phyloP scores from a whole-genome alignment of 1,140 invertebrate genomes.

The Nautilus pompilius region DNA sequence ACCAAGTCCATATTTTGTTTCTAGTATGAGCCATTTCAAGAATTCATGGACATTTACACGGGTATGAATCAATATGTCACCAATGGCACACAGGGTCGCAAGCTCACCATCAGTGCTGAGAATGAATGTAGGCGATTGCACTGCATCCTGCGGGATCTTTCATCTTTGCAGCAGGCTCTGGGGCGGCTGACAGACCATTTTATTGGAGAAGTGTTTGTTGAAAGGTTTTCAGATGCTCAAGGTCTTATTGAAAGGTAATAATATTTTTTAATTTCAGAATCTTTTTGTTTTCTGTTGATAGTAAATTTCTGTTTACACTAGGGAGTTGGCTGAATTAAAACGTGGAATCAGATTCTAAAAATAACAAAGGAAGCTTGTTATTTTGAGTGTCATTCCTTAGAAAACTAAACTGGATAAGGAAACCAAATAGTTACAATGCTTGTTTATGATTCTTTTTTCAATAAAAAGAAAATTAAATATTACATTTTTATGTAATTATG shows the following conservation, averaged over 20 bases:
- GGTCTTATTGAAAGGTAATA: constrained; percentile 45
- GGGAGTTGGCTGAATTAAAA: no score
- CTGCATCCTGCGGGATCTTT: constrained; percentile 63
- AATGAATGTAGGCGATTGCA: constrained; percentile 60
- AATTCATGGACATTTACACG: constrained; percentile 61
- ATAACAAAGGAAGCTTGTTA: no score
- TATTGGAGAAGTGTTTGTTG: constrained; percentile 56
- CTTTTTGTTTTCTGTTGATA: neutral
- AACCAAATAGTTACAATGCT: no score
- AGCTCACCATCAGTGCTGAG: constrained; percentile 53
- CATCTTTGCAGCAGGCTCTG: constrained; percentile 64
- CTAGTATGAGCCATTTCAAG: constrained; percentile 54
- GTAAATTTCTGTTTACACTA: no score
- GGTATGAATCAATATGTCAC: constrained; percentile 57
- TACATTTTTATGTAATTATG: no score
- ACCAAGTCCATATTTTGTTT: constrained; percentile 5
- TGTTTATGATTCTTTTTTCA: no score
- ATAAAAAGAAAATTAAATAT: no score
- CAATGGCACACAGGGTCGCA: constrained; percentile 37
- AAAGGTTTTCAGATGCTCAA: constrained; percentile 43
- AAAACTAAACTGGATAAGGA: no score
- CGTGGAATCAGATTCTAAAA: no score
- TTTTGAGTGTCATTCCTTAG: no score
- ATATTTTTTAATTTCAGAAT: neutral
- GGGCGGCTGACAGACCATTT: constrained; percentile 64